Evolutionary conservation across 2,888 invertebrate species (phyloP), one percentile per base, ranked within the genome.

Genomic region (Sycophila texana): DNA sequence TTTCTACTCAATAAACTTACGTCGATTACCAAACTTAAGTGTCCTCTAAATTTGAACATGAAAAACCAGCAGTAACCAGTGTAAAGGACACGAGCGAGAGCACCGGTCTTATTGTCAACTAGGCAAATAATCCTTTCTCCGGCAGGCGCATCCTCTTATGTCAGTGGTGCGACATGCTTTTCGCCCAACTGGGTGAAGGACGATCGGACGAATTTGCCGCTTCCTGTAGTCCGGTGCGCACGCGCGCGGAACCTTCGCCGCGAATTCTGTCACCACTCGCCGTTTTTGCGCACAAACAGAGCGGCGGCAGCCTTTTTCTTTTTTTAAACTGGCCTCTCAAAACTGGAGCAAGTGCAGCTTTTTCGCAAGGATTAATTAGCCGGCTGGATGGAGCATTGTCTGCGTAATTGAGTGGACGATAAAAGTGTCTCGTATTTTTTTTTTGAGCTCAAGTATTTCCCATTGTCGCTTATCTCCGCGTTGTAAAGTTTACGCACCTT

Each of bases 141-240:
- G 63, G 58, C 58, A 20, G 58, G 51, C 79, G 81, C 83, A 84
- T 85, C 83, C 84, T 83, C 83, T 87, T 86, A 84, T 86, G 83
- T 83, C 83, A 85, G n/a, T 81, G 81, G 74, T 83, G 74, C 83
- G 85, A 86, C 82, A 86, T 85, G 86, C 85, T 86, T 83, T 83
- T 84, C 81, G 85, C 82, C 74, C 83, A 87, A 86, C 80, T 86
- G 84, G 87, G 87, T 87, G 87, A 87, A 88, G 88, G 87, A 86
- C 87, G 83, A 68, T 72, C 79, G 49, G 60, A 66, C 71, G 71
- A 67, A 79, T 79, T 70, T n/a, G 57, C 22, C 66, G 20, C 14
- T 58, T 68, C 51, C 51, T 53, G 22, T 5, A 18, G 14, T 14
- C 3, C 26, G 26, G 39, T 4, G 39, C 39, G 39, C 39, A 5